Evolutionary conservation across 2,113 vertebrate genomes (phyloP), one percentile per base, ranked within the genome.

Genomic region (Cebidichthys violaceus): DNA sequence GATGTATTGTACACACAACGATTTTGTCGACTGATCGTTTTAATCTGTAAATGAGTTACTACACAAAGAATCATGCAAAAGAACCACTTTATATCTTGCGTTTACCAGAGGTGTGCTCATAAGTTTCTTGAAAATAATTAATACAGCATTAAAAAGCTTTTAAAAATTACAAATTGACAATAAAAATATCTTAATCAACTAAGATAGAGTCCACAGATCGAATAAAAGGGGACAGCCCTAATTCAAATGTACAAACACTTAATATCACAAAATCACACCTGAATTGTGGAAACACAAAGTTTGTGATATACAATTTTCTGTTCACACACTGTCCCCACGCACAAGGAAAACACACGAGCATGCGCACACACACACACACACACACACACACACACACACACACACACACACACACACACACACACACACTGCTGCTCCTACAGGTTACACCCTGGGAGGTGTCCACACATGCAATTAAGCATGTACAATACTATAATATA

Each of bases 401-500:
- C 9, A 2, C 6, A 2, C 43, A 45, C 41, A 50, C 35, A 74
- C 39, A 55, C 31, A 31, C 43, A 43, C 9, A 52, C 13, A 65
- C 13, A 43, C 24, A 54, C 50, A 50, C 43, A 27, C 35, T 70
- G 24, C 24, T 62, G 68, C 57, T 45, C 33, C 10, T 24, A 55
- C 59, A 81, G 70, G 52, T 77, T 17, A 60, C 37, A 52, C 59
- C n/a, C 29, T 61, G 65, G 61, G 75, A 73, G 57, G 47, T 9
- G 45, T 64, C 57, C 47, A 61, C 55, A 74, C 37, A 61, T 43
- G 18, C 3, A 82, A n/a, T 24, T 24, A 55, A 55, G 4, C 35
- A 77, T 33, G 22, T 13, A 47, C 71, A 47, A 59, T 27, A 17
- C 47, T 27, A 1, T n/a, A 61, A 57, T 27, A 1, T n/a, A 61